Base-by-base conservation (phyloP, 2,888 invertebrate species). In the Terebella lapidaria region DNA sequence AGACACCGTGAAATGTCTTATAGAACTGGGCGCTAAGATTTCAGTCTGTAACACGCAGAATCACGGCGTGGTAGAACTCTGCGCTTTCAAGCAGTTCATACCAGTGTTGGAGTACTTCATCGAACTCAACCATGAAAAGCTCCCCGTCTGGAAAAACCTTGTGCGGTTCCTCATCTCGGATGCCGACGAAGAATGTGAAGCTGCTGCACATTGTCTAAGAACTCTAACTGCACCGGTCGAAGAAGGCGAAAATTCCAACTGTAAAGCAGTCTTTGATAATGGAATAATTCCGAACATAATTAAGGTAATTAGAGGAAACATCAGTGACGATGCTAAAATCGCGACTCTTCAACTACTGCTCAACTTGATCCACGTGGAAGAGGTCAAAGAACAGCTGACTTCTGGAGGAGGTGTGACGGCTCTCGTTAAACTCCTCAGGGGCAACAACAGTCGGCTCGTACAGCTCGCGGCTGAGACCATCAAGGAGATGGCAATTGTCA, bases 11-110 rank as follows among this genome's bases (percentile, higher is more conserved):
- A 61, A 67, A 4, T 72, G 71, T 52, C 67, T 79, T 42, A 70
- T 77, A 1, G 63, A 69, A 18, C 67, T 76, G 26, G 76, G 75
- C 1, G 74, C 76, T 3, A 75, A 75, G 63, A 30, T 77, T 25
- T 61, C 68, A 54, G 71, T 69, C 1, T 69, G 72, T 10, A 74
- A 76, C 65, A 67, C 70, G 4, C 71, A 73, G 28, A 75, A 77
- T 56, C 76, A 77, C 65, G 79, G 78, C 3, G 75, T 73, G 4
- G 72, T 79, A n/a, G 78, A 79, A 62, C 70, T 79, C 18, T 72
- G 74, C 63, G 73, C 74, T n/a, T 60, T 72, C 57, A 73, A 74
- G 52, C 69, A 73, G 45, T 73, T 61, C 59, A 69, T 73, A 25
- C 63, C 70, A 15, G 57, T 76, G 46, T 66, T 78, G 2, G 67